Evolutionary conservation across 2,888 invertebrate species (phyloP).

Genomic region (Ennomos erosarius): DNA sequence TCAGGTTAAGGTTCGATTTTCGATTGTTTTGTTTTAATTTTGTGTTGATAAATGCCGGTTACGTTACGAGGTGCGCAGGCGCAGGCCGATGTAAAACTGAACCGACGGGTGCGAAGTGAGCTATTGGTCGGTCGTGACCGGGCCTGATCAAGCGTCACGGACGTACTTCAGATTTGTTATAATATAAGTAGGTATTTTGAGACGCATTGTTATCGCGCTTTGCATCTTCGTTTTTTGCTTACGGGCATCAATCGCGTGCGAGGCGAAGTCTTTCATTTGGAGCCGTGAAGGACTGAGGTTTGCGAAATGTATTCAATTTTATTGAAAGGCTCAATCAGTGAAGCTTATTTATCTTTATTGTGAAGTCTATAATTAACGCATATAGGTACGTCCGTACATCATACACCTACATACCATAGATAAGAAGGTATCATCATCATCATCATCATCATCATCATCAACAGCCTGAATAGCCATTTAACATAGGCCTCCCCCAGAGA

Average conservation of each 20-base stretch:
- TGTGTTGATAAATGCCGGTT: conserved; percentile 58
- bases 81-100: conserved; percentile 77
- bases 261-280: conserved; percentile 12
- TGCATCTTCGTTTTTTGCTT: conserved; percentile 42
- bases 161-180: conserved; percentile 37
- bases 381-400: too few relatives aligned
- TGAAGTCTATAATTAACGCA: too few relatives aligned
- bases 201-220: conserved; percentile 45
- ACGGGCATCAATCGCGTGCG: conserved; percentile 28
- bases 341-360: too few relatives aligned
- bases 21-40: conserved; percentile 51
- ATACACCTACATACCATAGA: too few relatives aligned
- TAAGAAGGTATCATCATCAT: too few relatives aligned
- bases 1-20: conserved; percentile 24
- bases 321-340: background rate
- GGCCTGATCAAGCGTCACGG: conserved; percentile 50
- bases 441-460: too few relatives aligned
- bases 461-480: too few relatives aligned
- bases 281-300: conserved; percentile 8
- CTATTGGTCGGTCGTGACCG: conserved; percentile 60
- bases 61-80: conserved; percentile 60
- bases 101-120: conserved; percentile 75
- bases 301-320: conserved; percentile 7
- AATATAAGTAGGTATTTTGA: conserved; percentile 29
- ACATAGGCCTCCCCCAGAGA: too few relatives aligned